Conservation (phyloP, 2,797 vertebrate species). For the Chrosomus eos region DNA sequence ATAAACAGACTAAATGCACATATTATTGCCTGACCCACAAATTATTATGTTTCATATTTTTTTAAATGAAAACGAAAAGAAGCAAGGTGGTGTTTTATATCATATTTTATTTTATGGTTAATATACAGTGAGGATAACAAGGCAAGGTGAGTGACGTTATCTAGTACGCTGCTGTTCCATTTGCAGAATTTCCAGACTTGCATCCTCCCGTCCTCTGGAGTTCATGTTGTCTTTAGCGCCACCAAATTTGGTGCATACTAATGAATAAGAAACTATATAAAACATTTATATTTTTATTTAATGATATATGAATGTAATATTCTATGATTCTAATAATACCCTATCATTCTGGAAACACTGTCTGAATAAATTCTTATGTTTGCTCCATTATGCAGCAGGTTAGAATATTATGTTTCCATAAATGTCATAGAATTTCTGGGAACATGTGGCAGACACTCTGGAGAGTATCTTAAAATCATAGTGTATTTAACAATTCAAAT, state of each 20-base stretch:
- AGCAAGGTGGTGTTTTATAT: not conserved
- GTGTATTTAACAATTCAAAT: constrained; percentile 47
- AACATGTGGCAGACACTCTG: constrained; percentile 3
- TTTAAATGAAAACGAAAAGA: not conserved
- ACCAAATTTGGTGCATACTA: not conserved
- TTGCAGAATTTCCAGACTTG: too few relatives aligned
- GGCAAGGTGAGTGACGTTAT: too few relatives aligned
- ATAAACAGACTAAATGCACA: too few relatives aligned
- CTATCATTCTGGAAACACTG: not conserved
- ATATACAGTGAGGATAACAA: too few relatives aligned
- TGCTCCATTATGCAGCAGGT: not conserved
- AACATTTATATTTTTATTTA: not conserved
- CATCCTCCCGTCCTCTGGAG: too few relatives aligned
- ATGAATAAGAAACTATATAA: not conserved
- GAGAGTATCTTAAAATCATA: constrained; percentile 35
- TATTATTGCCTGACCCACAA: too few relatives aligned
- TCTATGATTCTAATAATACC: not conserved
- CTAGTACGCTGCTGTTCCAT: too few relatives aligned
- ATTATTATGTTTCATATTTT: too few relatives aligned
- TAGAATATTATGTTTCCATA: constrained; percentile 33
- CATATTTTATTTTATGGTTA: too few relatives aligned
- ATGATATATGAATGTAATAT: not conserved
- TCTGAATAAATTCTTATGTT: not conserved
- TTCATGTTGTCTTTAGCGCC: not conserved
- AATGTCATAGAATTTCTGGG: constrained; percentile 9